Base-by-base conservation (phyloP, 2,113 vertebrate species). In the Sander vitreus region DNA sequence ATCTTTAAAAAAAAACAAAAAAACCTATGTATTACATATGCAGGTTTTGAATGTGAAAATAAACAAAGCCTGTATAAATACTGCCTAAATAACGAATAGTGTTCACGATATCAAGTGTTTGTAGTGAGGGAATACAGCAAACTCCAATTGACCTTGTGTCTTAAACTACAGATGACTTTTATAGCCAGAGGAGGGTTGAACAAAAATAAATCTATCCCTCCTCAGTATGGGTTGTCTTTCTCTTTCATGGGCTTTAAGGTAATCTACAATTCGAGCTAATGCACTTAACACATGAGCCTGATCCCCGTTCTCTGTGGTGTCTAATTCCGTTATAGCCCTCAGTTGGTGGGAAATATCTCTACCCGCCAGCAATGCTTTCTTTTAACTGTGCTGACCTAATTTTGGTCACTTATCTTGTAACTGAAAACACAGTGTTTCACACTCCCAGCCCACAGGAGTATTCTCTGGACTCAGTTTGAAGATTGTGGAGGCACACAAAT, bases 321-420 rank as follows among this genome's bases (percentile, higher is more conserved):
- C 81, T 90, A 90, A 91, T 86, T 86, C 87, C 15, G 62, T 71
- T 80, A 57, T 10, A 83, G 77, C 79, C 57, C 85, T 81, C 86
- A 69, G 83, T 69, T 86, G 85, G 89, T 85, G 83, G 88, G 85
- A 84, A 88, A 88, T 90, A 84, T 92, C 88, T 85, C 86, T 69
- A 62, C 73, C 85, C 84, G 79, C 86, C 89, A 91, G 88, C 15
- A 25, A 87, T 57, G 77, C 85, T 85, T 78, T 91, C 88, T 85
- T 87, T 84, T 86, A 83, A 86, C 84, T 23, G 73, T 11, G 70
- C 83, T 91, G 88, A 89, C 89, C 93, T 88, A 81, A 90, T 89
- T 94, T 84, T 79, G 84, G 91, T 89, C 88, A 88, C 84, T 93
- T 89, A 86, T 92, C 86, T 88, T 54, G 54, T 70, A 82, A 87